Conservation (phyloP, 1,140 invertebrate genomes). For the Drosophila kikkawai region DNA sequence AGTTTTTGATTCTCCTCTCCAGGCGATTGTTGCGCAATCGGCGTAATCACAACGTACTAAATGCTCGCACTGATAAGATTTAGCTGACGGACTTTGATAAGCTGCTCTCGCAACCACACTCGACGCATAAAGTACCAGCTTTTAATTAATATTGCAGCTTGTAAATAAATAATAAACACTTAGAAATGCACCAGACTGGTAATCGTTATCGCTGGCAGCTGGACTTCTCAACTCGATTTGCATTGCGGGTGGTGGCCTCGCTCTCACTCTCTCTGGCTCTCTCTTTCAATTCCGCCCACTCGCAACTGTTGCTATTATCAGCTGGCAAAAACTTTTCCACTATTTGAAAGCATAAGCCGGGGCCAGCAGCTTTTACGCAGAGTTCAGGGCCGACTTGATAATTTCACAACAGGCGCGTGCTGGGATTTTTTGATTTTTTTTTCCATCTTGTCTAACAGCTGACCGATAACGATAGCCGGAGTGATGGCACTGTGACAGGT, state of each 20-base stretch:
- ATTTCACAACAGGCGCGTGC: slow-evolving; percentile 18
- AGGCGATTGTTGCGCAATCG: slow-evolving; percentile 64
- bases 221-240: slow-evolving; percentile 40
- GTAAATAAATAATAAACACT: slow-evolving; percentile 26
- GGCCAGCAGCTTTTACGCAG: slow-evolving; percentile 16
- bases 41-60: slow-evolving; percentile 52
- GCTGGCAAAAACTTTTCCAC: slow-evolving; percentile 52
- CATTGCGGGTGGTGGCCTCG: slow-evolving; percentile 13
- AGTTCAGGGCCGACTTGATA: slow-evolving; percentile 61
- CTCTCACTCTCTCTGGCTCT: not conserved
- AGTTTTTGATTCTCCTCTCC: slow-evolving; percentile 9
- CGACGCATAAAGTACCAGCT: not conserved
- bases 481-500: slow-evolving; percentile 19
- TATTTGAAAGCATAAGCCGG: slow-evolving; percentile 2
- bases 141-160: slow-evolving; percentile 33
- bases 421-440: not conserved
- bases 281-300: not conserved
- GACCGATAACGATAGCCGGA: slow-evolving; percentile 52
- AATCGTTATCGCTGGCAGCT: slow-evolving; percentile 70
- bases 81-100: slow-evolving; percentile 22
- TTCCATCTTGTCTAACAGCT: slow-evolving; percentile 6
- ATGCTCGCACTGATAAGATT: slow-evolving; percentile 52
- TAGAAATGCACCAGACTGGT: slow-evolving; percentile 20
- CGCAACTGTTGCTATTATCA: slow-evolving; percentile 33
- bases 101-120: slow-evolving; percentile 22